Evolutionary conservation across 1,140 invertebrate genomes (phyloP), one percentile per base, ranked within the genome.

Genomic region (Augochlora pura): DNA sequence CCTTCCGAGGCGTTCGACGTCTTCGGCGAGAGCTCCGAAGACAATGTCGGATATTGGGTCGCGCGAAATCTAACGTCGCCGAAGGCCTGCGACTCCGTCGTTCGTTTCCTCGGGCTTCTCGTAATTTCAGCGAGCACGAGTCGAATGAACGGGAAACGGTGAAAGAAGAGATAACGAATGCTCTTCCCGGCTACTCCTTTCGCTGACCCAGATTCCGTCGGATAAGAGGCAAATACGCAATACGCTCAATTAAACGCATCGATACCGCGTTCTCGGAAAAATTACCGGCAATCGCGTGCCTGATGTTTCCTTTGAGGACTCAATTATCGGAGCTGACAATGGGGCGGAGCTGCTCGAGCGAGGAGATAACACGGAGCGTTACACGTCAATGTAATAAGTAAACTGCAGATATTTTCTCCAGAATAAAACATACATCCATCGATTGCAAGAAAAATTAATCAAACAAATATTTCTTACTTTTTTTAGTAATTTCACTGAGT

Each of bases 161-260:
- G 81, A 83, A 83, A 80, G 77, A 52, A 54, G 25, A 49, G 76
- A 83, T 83, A 79, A 74, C 52, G 52, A 69, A 74, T 75, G 67
- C 42, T 78, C n/a, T n/a, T n/a, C n/a, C n/a, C 69, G 69, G 66
- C 52, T 65, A 75, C 46, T 77, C 25, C 23, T 38, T 68, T 39
- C 65, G 66, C 49, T 54, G 71, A 65, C 39, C 57, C 5, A n/a
- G 16, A n/a, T 42, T 42, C 10, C 12, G 42, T 54, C 59, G 25
- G 39, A 21, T 32, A 62, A 59, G 27, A 14, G 75, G 46, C 12
- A 16, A 59, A 27, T 25, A 23, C 39, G 60, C 16, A 52, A 42
- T 32, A n/a, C n/a, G 76, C 73, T 82, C 73, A 70, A 80, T 82
- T 82, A 82, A 46, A 46, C 42, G 42, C 42, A 46, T 46, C 42